A percentile compares a stretch with the other conserved stretches of the same genome.
Conservation (phyloP, 2,888 invertebrate species). For the Clistopyga incitator region DNA sequence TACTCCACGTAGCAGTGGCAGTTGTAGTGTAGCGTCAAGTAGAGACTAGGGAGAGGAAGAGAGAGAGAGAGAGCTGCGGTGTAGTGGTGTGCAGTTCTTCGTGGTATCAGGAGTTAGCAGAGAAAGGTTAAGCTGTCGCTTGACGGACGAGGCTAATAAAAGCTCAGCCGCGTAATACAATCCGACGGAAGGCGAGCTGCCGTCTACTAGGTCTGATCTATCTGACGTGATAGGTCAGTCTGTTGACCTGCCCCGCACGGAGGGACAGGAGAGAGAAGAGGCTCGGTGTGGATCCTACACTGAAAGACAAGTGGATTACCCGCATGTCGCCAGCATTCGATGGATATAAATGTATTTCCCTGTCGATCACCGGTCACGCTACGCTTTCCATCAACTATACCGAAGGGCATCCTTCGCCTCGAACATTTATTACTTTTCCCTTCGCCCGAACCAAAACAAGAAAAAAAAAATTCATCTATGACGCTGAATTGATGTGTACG, state of each 20-base stretch:
- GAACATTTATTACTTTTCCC: constrained; percentile 50
- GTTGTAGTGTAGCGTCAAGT: background rate
- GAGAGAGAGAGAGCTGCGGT: background rate
- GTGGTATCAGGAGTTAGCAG: constrained; percentile 65
- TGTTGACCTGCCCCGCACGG: constrained; percentile 34
- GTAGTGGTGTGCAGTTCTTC: constrained; percentile 20
- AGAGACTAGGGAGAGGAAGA: background rate
- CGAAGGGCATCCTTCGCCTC: constrained; percentile 7
- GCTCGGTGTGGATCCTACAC: constrained; percentile 5
- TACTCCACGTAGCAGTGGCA: background rate
- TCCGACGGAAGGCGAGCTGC: constrained; percentile 76
- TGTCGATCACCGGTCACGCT: constrained; percentile 70
- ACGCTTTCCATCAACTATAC: constrained; percentile 46
- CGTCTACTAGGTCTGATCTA: constrained; percentile 60
- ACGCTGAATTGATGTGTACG: too few relatives aligned
- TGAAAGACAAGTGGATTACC: constrained; percentile 78
- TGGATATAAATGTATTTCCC: constrained; percentile 62
- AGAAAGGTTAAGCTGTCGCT: constrained; percentile 79
- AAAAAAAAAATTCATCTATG: constrained; percentile 8
- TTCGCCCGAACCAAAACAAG: constrained; percentile 2
- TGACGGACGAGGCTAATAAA: constrained; percentile 79
- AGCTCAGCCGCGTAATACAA: constrained; percentile 79
- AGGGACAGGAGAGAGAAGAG: constrained; percentile 22
- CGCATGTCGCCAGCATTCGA: constrained; percentile 48
- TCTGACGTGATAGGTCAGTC: constrained; percentile 79